Conservation (phyloP, 1,140 invertebrate genomes). For the Holcopasites calliopsidis region DNA sequence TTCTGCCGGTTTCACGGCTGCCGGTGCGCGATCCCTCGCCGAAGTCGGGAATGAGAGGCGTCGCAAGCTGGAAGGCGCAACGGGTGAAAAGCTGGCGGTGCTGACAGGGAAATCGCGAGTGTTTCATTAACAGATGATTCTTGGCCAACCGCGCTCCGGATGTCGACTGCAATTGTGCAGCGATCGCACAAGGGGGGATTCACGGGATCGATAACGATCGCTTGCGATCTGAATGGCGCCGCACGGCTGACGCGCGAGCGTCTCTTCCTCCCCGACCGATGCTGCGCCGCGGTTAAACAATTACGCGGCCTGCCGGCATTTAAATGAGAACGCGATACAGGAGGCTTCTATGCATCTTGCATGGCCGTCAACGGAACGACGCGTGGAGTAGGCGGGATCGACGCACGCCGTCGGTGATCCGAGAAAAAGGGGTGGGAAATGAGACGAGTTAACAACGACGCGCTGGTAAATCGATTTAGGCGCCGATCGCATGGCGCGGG, state of each 20-base stretch:
- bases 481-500: not conserved
- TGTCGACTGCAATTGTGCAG: constrained; percentile 20
- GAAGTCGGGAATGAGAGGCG: constrained; percentile 2
- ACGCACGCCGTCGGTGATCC: not conserved
- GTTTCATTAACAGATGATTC: constrained; percentile 55
- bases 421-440: constrained; percentile 3
- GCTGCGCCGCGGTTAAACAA: constrained; percentile 42
- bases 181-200: constrained; percentile 37
- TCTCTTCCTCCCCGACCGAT: no score
- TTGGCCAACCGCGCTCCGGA: not conserved
- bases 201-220: constrained; percentile 54
- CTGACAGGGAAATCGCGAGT: constrained; percentile 48
- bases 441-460: constrained; percentile 34
- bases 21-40: not conserved
- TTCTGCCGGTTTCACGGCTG: constrained; percentile 35
- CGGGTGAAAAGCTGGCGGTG: constrained; percentile 46
- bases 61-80: constrained; percentile 32
- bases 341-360: not conserved
- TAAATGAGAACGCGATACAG: constrained; percentile 34
- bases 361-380: constrained; percentile 36
- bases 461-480: constrained; percentile 4
- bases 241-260: constrained; percentile 34
- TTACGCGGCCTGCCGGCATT: constrained; percentile 26
- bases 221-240: constrained; percentile 47
- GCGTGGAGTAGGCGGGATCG: constrained; percentile 19